Percentiles rank a stretch among this genome's conserved stretches.
Evolutionary conservation across 2,797 vertebrate species (phyloP).

Genomic region (Danio tinwini): DNA sequence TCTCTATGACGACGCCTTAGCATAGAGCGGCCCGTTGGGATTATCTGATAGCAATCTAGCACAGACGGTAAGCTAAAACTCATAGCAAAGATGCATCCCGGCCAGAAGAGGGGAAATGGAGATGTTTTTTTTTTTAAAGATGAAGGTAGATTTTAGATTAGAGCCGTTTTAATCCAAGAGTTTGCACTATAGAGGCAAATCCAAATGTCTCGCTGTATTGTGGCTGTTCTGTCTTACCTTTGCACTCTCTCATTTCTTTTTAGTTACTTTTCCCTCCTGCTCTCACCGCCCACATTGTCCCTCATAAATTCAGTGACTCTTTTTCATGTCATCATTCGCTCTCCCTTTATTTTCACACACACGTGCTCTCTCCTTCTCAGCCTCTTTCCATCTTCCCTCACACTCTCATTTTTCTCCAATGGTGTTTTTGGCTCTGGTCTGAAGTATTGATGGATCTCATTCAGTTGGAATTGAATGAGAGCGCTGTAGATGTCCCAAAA

Average conservation of each 20-base stretch:
- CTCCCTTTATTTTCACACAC: constrained; percentile 4
- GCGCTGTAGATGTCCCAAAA: constrained; percentile 44
- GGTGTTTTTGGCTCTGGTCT: constrained; percentile 52
- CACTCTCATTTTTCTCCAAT: constrained; percentile 36
- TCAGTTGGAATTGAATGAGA: constrained; percentile 50
- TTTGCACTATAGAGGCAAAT: constrained; percentile 43
- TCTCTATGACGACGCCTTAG: constrained; percentile 54
- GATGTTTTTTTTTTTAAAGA: not conserved
- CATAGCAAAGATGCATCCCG: constrained; percentile 18
- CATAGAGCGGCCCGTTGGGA: constrained; percentile 31
- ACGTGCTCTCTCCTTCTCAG: constrained; percentile 7
- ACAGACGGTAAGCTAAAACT: constrained; percentile 42
- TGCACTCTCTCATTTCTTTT: not conserved
- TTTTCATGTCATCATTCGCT: constrained; percentile 17
- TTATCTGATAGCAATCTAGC: constrained; percentile 39
- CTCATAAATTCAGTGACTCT: constrained; percentile 26
- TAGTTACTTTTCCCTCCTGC: constrained; percentile 18
- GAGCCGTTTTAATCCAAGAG: constrained; percentile 33
- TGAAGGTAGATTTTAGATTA: constrained; percentile 13
- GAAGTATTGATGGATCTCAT: constrained; percentile 55
- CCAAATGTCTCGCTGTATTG: constrained; percentile 23
- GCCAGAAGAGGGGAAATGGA: not conserved
- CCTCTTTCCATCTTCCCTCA: constrained; percentile 30
- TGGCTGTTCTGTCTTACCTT: constrained; percentile 6
- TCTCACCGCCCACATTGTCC: constrained; percentile 17